These are phyloP conservation scores for Arvicola amphibius DNA, from an alignment of 2,797 vertebrate species.

Conservation along the genomic window DNA sequence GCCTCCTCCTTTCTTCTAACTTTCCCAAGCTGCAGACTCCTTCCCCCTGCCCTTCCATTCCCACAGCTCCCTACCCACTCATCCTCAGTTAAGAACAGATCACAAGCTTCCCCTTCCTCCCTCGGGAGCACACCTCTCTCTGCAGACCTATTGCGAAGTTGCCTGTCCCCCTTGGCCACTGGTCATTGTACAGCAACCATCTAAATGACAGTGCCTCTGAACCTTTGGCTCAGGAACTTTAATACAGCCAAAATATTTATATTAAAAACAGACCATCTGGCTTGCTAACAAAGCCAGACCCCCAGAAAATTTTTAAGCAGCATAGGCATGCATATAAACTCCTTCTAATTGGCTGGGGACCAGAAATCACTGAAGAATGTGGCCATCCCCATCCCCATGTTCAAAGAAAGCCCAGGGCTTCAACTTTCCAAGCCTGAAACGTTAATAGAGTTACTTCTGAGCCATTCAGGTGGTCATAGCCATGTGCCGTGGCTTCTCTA, in stretches of 20 bases:
- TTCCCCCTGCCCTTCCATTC: neutral
- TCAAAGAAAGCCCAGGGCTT: neutral
- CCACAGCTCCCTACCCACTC: neutral
- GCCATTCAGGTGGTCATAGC: neutral
- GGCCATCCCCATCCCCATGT: neutral
- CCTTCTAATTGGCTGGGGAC: conserved; percentile 5
- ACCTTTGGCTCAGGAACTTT: neutral
- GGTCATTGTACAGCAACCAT: neutral
- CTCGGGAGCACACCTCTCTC: neutral
- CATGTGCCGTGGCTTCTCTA: fast-evolving
- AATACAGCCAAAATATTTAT: conserved; percentile 58
- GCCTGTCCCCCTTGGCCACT: neutral
- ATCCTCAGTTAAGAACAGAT: neutral
- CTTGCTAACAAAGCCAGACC: neutral
- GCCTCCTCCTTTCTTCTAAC: neutral
- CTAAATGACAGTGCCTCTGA: neutral
- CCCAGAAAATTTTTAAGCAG: neutral
- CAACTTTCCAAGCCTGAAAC: neutral
- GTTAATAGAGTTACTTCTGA: fast-evolving
- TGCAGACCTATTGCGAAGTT: neutral
- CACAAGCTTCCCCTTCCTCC: neutral
- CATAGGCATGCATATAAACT: neutral
- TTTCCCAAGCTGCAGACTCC: no score
- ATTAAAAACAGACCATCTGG: conserved; percentile 65
- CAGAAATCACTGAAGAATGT: neutral